phyloP scores from a whole-genome alignment of 2,888 invertebrate genomes.

The Caenorhabditis sp. region DNA sequence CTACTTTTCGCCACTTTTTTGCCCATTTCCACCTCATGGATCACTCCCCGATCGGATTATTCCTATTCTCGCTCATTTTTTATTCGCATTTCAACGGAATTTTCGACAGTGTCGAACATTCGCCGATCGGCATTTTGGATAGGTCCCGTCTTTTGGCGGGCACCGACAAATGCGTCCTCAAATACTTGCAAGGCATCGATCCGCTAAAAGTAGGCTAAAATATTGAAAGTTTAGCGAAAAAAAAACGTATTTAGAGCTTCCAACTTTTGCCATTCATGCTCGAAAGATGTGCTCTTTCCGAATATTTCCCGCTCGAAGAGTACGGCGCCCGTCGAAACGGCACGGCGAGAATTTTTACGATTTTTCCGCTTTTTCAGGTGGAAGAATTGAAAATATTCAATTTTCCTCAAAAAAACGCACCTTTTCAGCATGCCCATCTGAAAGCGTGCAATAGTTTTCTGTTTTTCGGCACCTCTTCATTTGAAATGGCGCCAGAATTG shows the following conservation, averaged over 20 bases:
- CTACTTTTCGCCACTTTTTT: not conserved
- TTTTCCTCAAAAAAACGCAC: too few relatives aligned
- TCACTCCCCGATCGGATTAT: conserved; percentile 18
- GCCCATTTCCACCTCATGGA: not conserved
- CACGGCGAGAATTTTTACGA: not conserved
- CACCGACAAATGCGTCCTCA: conserved; percentile 25
- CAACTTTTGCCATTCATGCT: not conserved
- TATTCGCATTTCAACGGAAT: conserved; percentile 25
- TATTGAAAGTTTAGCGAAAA: not conserved
- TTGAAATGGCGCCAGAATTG: conserved; percentile 17
- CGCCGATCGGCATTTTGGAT: conserved; percentile 12
- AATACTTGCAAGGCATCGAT: not conserved
- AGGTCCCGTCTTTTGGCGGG: conserved; percentile 2
- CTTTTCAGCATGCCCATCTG: conserved; percentile 25
- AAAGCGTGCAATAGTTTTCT: conserved; percentile 22
- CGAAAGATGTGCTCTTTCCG: conserved; percentile 19
- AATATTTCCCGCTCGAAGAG: conserved; percentile 22
- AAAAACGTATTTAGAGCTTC: conserved; percentile 3
- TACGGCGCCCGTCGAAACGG: not conserved
- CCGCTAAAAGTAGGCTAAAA: not conserved
- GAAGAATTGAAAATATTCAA: too few relatives aligned
- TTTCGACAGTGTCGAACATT: conserved; percentile 19
- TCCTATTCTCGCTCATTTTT: conserved; percentile 31
- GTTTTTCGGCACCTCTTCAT: conserved; percentile 30
- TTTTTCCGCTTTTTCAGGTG: conserved; percentile 30